phyloP scores from a whole-genome alignment of 1,140 invertebrate species.

The Phenacoccus solenopsis region DNA sequence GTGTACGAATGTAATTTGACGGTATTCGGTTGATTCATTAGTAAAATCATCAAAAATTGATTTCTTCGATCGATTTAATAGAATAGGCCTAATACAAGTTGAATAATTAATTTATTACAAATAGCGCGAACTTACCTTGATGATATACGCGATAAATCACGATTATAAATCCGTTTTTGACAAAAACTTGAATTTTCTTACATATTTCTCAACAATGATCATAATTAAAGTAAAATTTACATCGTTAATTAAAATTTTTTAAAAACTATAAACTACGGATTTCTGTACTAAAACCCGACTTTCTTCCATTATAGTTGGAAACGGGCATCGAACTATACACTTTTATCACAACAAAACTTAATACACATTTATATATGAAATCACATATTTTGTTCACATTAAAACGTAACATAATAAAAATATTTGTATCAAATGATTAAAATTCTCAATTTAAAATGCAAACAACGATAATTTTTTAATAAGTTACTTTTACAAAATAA shows the following conservation, averaged over 20 bases:
- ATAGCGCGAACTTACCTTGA: slow-evolving; percentile 14
- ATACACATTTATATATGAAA: slow-evolving; percentile 9
- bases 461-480: slow-evolving; percentile 14
- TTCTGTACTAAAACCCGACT: slow-evolving; percentile 17
- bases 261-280: slow-evolving; percentile 15
- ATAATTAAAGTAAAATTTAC: not conserved
- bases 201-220: slow-evolving; percentile 4
- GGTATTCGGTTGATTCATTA: not conserved
- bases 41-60: not conserved
- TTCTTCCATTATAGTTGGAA: slow-evolving; percentile 15
- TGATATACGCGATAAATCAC: not conserved
- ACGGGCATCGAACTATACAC: slow-evolving; percentile 15
- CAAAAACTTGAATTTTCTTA: not conserved
- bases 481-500: slow-evolving; percentile 15
- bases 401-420: slow-evolving; percentile 16
- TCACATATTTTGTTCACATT: slow-evolving; percentile 17
- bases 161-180: not conserved
- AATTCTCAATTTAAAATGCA: slow-evolving; percentile 17
- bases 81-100: not conserved
- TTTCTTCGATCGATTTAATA: not conserved
- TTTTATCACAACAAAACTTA: slow-evolving; percentile 11
- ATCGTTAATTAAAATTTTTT: slow-evolving; percentile 10
- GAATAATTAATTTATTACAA: slow-evolving; percentile 15
- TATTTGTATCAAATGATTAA: slow-evolving; percentile 14
- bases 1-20: not conserved